Conservation (phyloP, 1,140 invertebrate genomes). For the Sitobion miscanthi region DNA sequence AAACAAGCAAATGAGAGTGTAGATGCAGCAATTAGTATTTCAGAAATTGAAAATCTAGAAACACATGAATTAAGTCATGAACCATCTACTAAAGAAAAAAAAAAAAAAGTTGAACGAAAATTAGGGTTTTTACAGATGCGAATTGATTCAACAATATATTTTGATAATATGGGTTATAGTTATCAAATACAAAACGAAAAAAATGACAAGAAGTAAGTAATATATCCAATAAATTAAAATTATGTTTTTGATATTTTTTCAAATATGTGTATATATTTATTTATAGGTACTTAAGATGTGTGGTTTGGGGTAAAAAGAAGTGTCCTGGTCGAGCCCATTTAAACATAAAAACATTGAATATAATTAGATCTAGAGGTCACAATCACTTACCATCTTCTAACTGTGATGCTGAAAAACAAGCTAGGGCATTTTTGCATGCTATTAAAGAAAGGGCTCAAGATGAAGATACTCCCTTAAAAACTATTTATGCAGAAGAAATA, state of each 20-base stretch:
- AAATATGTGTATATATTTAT: not conserved
- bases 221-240: slow-evolving; percentile 17
- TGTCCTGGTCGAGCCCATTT: slow-evolving; percentile 51
- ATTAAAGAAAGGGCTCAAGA: slow-evolving; percentile 52
- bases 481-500: slow-evolving; percentile 51
- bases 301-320: slow-evolving; percentile 56
- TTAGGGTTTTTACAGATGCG: slow-evolving; percentile 48
- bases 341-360: slow-evolving; percentile 36
- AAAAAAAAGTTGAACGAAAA: slow-evolving; percentile 19
- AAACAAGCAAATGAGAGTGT: not conserved
- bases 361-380: slow-evolving; percentile 46
- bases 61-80: not conserved
- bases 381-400: slow-evolving; percentile 53
- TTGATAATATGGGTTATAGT: slow-evolving; percentile 55
- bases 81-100: not conserved
- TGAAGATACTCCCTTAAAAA: slow-evolving; percentile 42
- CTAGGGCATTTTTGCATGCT: slow-evolving; percentile 50
- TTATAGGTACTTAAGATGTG: slow-evolving; percentile 50
- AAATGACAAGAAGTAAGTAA: slow-evolving; percentile 49
- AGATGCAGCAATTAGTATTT: not conserved
- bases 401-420: slow-evolving; percentile 49
- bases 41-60: not conserved
- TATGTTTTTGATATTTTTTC: not conserved
- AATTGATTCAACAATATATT: slow-evolving; percentile 55
- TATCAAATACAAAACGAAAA: slow-evolving; percentile 56